These are phyloP conservation scores for Dendrophyllia cribrosa DNA, from an alignment of 64 coral and sea anemone genomes.

Conservation along the genomic window DNA sequence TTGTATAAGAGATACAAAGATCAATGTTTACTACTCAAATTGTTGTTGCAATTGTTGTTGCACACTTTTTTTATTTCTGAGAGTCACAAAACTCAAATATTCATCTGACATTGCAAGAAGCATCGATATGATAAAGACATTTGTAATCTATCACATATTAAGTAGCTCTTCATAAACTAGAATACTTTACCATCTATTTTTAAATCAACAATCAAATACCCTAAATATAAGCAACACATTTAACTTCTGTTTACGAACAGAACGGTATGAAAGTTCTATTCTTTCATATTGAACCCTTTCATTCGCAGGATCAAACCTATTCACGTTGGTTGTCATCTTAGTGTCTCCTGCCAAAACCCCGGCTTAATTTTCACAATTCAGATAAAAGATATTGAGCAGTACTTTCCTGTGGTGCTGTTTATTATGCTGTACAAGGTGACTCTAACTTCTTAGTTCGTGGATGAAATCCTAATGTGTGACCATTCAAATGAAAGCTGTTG, in stretches of 20 bases:
- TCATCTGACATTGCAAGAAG: neutral
- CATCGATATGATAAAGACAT: neutral
- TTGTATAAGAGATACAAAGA: too few species aligned
- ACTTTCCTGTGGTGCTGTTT: too few species aligned
- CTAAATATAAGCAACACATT: neutral
- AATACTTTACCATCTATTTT: neutral
- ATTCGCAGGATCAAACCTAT: too few species aligned
- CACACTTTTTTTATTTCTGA: neutral
- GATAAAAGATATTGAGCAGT: too few species aligned
- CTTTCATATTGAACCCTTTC: neutral
- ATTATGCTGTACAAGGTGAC: too few species aligned
- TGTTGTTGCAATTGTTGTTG: too few species aligned
- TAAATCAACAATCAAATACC: neutral
- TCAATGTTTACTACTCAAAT: too few species aligned
- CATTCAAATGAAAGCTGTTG: too few species aligned
- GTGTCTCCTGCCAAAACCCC: neutral
- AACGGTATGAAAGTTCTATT: neutral
- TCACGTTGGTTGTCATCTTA: too few species aligned
- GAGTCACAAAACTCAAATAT: neutral
- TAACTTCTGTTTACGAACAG: constrained; percentile 1
- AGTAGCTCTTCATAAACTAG: neutral
- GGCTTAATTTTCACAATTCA: too few species aligned
- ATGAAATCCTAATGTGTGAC: too few species aligned
- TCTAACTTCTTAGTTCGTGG: too few species aligned
- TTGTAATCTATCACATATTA: neutral